phyloP scores from a whole-genome alignment of 2,888 invertebrate genomes.

The Aromia moschata region DNA sequence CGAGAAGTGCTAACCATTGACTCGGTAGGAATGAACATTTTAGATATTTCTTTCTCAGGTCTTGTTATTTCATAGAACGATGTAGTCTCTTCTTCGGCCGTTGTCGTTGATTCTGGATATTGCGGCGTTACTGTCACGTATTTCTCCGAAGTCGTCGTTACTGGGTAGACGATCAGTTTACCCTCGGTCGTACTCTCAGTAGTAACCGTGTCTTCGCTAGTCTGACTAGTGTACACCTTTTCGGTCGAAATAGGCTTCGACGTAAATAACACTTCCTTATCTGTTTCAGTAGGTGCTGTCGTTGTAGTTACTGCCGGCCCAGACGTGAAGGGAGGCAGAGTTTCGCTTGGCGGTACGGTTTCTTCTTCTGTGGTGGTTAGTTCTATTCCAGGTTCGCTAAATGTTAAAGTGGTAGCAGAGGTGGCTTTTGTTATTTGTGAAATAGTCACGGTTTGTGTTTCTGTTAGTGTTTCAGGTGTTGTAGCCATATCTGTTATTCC shows the following conservation, averaged over 20 bases:
- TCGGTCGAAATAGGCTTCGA: slow-evolving; percentile 22
- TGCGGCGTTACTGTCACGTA: slow-evolving; percentile 36
- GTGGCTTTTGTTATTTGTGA: slow-evolving; percentile 54
- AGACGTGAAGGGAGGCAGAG: slow-evolving; percentile 42
- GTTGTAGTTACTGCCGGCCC: slow-evolving; percentile 32
- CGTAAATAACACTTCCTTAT: slow-evolving; percentile 19
- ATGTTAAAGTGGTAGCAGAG: slow-evolving; percentile 54
- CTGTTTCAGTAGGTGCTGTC: not conserved
- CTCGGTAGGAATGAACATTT: slow-evolving; percentile 11
- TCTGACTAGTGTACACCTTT: slow-evolving; percentile 37
- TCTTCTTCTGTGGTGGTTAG: slow-evolving; percentile 31
- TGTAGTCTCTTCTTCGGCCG: slow-evolving; percentile 13
- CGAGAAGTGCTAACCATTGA: slow-evolving; percentile 6
- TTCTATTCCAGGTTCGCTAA: slow-evolving; percentile 44
- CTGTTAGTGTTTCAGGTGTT: slow-evolving; percentile 62
- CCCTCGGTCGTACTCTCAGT: slow-evolving; percentile 42
- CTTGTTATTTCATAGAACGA: slow-evolving; percentile 2
- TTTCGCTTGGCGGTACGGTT: slow-evolving; percentile 14
- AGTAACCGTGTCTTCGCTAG: slow-evolving; percentile 40
- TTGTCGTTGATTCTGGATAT: slow-evolving; percentile 22
- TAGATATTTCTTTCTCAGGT: not conserved
- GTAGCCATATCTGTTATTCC: slow-evolving; percentile 62
- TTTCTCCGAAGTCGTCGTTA: slow-evolving; percentile 37
- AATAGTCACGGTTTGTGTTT: slow-evolving; percentile 56
- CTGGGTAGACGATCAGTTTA: slow-evolving; percentile 37